These are phyloP conservation scores for Pelagia noctiluca DNA, from an alignment of 30 jellyfish, hydroid and myxozoan species.

Conservation along the genomic window DNA sequence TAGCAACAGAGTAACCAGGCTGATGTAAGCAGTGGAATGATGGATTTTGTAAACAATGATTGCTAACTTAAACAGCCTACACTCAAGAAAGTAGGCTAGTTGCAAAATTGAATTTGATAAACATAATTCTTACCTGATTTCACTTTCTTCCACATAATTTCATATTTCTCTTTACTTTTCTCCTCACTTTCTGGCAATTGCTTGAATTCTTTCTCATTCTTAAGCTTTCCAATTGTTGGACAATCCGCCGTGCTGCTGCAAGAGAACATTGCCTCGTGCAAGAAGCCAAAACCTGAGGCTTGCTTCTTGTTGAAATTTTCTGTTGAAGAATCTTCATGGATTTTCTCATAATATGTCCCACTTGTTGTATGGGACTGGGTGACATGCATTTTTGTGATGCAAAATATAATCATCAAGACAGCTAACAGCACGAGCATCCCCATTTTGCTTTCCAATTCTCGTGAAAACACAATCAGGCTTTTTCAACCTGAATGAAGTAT, in stretches of 20 bases:
- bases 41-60: neutral
- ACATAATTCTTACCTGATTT: conserved; percentile 33
- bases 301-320: too few species aligned
- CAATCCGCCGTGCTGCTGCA: conserved; percentile 30
- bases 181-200: neutral
- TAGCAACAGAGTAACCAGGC: neutral
- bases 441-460: too few species aligned
- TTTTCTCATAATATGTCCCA: too few species aligned
- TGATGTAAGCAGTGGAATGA: neutral
- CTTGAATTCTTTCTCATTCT: neutral
- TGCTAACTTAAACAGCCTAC: neutral
- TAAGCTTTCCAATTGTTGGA: conserved; percentile 10
- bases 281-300: too few species aligned
- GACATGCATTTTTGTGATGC: too few species aligned
- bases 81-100: neutral
- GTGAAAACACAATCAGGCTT: too few species aligned
- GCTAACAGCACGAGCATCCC: too few species aligned
- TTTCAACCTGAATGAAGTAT: too few species aligned
- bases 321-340: too few species aligned
- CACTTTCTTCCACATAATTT: neutral
- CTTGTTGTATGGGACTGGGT: too few species aligned
- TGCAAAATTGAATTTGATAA: too few species aligned
- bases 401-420: too few species aligned
- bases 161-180: conserved; percentile 6
- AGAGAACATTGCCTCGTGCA: conserved; percentile 22